Conservation (phyloP, 2,888 invertebrate species). For the Leucozona laternaria region DNA sequence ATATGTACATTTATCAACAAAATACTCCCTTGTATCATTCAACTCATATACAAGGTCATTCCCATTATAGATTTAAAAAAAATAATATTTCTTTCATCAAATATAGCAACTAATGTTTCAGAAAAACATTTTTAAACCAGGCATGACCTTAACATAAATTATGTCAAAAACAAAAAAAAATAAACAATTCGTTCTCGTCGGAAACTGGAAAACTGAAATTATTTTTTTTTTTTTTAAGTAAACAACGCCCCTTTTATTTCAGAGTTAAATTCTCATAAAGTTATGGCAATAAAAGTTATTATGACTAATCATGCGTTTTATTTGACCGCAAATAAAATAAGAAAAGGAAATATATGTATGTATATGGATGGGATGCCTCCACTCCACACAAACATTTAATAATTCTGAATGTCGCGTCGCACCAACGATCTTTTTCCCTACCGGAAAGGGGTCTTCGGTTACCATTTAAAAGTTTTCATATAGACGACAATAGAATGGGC, state of each 20-base stretch:
- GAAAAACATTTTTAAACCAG: not conserved
- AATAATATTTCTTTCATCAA: constrained; percentile 14
- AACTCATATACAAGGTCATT: constrained; percentile 14
- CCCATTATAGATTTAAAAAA: not conserved
- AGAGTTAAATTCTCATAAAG: constrained; percentile 40
- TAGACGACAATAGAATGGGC: constrained; percentile 28
- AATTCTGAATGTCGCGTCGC: constrained; percentile 37
- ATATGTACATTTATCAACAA: not conserved
- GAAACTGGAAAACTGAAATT: constrained; percentile 1
- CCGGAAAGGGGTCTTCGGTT: constrained; percentile 70
- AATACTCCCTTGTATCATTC: not conserved
- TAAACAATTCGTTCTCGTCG: not conserved
- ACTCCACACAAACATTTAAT: not conserved
- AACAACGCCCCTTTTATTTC: constrained; percentile 2
- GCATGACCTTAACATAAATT: constrained; percentile 16
- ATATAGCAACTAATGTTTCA: constrained; percentile 5
- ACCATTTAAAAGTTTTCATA: constrained; percentile 47
- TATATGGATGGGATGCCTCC: constrained; percentile 3
- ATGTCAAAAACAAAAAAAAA: not conserved
- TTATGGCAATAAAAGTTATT: constrained; percentile 58
- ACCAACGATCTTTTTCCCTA: constrained; percentile 15
- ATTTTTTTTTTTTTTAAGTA: not conserved
- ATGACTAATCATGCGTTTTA: constrained; percentile 70
- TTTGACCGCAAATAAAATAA: constrained; percentile 60
- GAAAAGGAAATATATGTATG: constrained; percentile 19